Evolutionary conservation across 2,888 invertebrate genomes (phyloP), one percentile per base, ranked within the genome.

Genomic region (Physocephala rufipes): DNA sequence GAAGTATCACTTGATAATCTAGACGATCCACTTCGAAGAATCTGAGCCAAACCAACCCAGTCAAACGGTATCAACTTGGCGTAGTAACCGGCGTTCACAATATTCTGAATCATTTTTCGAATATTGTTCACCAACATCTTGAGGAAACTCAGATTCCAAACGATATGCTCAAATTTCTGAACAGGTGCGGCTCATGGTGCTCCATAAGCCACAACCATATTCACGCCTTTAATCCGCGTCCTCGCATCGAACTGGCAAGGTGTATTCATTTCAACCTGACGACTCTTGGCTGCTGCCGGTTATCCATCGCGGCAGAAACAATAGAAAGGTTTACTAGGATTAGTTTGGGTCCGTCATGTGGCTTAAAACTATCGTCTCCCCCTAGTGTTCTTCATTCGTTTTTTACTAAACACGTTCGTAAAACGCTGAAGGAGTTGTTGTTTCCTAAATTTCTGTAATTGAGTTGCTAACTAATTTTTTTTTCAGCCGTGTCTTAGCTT

Each of bases 1-100:
- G 26, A 24, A 55, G 67, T 68, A 68, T 68, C 67, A 21, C 59
- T 47, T 68, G 68, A 68, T 68, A 68, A 68, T 68, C 68, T 68
- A 16, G 5, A 36, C 36, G 36, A 9, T 36, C 36, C 47, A 21
- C 26, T 62, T 49, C 16, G 24, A 24, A 68, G 61, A 62, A 51
- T 28, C 30, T 21, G 24, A 36, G 36, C 36, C 9, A 7, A 7
- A 36, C 5, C 26, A 28, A 24, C 24, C 63, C 19, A 24, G 63
- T 47, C 13, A 63, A 47, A 16, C 63, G 26, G 63, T 47, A 13
- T 36, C 36, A 53, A 21, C 63, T 26, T 26, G 21, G 24, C 45
- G 51, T 9, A 19, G 51, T 36, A 19, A 51, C 30, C n/a, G 21
- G n/a, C 9, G 26, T 26, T 45, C 45, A 9, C 36, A 36, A 36